phyloP scores from a whole-genome alignment of 2,113 vertebrate genomes.

The Dryoscopus gambensis region DNA sequence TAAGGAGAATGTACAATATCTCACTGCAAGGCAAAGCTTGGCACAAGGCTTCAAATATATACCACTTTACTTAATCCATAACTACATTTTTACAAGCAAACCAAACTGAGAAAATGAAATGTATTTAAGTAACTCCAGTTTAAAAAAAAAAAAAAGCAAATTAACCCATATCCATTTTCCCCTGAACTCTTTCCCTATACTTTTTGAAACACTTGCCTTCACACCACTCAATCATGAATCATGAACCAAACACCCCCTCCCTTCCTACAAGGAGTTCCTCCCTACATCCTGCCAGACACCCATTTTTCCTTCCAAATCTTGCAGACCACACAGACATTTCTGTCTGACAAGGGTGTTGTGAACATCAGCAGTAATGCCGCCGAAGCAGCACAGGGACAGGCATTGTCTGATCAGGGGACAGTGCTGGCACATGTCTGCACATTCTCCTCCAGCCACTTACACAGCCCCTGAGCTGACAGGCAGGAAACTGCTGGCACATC shows the following conservation, averaged over 20 bases:
- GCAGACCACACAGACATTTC: neutral
- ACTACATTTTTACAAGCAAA: neutral
- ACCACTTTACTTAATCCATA: neutral
- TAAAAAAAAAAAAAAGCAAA: neutral
- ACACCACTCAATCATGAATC: neutral
- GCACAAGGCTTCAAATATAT: neutral
- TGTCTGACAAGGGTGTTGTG: neutral
- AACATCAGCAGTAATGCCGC: neutral
- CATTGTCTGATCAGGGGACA: neutral
- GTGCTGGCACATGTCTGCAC: neutral
- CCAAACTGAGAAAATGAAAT: neutral
- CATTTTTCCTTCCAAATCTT: neutral
- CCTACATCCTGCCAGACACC: neutral
- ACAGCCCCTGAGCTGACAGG: neutral
- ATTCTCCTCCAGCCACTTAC: neutral
- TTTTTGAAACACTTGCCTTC: neutral
- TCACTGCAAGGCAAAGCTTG: neutral
- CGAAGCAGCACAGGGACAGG: neutral
- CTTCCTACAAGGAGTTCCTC: neutral
- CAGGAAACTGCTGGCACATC: neutral
- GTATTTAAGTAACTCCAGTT: neutral
- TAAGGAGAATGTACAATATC: neutral
- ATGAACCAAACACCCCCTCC: rapidly evolving
- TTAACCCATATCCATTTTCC: neutral
- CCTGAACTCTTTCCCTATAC: neutral